Conservation (phyloP, 2,113 vertebrate genomes). For the Fulica atra region DNA sequence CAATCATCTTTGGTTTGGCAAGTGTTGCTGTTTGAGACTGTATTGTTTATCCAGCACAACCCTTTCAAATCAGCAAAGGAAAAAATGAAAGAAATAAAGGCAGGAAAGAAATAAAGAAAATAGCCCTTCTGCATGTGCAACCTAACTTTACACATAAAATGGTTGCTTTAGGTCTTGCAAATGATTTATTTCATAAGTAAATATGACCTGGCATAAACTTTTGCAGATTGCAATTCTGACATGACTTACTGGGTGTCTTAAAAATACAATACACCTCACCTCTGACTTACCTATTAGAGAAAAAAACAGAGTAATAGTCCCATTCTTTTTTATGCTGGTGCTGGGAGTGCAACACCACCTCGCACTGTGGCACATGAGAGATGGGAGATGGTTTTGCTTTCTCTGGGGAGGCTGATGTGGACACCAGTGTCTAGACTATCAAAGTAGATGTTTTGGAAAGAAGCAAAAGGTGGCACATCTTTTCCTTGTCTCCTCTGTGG, state of each 20-base stretch:
- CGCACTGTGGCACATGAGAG: neutral
- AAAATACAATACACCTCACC: neutral
- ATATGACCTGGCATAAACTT: neutral
- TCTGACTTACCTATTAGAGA: neutral
- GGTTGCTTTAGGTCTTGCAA: neutral
- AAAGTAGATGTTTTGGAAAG: neutral
- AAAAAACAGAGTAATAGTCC: neutral
- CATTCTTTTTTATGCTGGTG: fast-evolving
- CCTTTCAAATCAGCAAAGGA: slow-evolving; percentile 9
- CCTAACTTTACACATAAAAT: neutral
- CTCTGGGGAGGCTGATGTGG: neutral
- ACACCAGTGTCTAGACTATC: fast-evolving
- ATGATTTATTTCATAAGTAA: neutral
- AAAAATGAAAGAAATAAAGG: neutral
- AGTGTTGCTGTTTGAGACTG: slow-evolving; percentile 21
- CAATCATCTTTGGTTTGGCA: slow-evolving; percentile 65
- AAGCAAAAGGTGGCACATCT: neutral
- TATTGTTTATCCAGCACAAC: slow-evolving; percentile 52
- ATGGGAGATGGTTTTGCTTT: neutral
- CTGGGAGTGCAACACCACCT: neutral
- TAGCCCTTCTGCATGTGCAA: neutral
- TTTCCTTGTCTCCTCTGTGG: neutral
- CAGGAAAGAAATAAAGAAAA: neutral
- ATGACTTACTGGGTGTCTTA: neutral
- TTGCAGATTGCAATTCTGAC: neutral